phyloP scores from a whole-genome alignment of 2,888 invertebrate genomes.

The Hyalella azteca region DNA sequence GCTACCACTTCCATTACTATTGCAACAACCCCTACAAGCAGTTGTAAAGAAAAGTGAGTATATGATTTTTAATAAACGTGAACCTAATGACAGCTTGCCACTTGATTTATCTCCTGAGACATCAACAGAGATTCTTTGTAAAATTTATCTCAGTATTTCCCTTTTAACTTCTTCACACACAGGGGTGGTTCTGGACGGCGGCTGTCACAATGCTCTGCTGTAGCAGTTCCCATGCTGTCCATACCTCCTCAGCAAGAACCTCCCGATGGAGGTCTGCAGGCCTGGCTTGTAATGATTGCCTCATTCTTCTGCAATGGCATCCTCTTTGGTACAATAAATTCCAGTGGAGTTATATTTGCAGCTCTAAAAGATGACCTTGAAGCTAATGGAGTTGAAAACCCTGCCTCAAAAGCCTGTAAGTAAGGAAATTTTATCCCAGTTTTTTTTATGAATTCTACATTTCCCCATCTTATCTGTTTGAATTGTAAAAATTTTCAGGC shows the following conservation, averaged over 20 bases:
- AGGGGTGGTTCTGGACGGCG: neutral
- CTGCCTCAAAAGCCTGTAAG: conserved; percentile 82
- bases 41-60: conserved; percentile 1
- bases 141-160: neutral
- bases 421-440: too few relatives aligned
- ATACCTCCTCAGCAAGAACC: conserved; percentile 42
- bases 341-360: conserved; percentile 80
- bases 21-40: conserved; percentile 13
- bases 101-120: too few relatives aligned
- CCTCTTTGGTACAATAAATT: conserved; percentile 88
- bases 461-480: too few relatives aligned
- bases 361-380: conserved; percentile 72
- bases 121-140: too few relatives aligned
- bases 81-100: too few relatives aligned
- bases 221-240: conserved; percentile 14
- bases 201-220: conserved; percentile 6
- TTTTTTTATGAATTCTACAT: too few relatives aligned
- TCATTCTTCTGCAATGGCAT: conserved; percentile 90
- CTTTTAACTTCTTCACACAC: neutral
- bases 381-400: conserved; percentile 72
- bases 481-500: too few relatives aligned
- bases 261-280: conserved; percentile 75
- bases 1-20: neutral
- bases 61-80: neutral
- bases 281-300: conserved; percentile 81